Evolutionary conservation across 2,113 vertebrate genomes (phyloP).

Genomic region (Saccopteryx leptura): DNA sequence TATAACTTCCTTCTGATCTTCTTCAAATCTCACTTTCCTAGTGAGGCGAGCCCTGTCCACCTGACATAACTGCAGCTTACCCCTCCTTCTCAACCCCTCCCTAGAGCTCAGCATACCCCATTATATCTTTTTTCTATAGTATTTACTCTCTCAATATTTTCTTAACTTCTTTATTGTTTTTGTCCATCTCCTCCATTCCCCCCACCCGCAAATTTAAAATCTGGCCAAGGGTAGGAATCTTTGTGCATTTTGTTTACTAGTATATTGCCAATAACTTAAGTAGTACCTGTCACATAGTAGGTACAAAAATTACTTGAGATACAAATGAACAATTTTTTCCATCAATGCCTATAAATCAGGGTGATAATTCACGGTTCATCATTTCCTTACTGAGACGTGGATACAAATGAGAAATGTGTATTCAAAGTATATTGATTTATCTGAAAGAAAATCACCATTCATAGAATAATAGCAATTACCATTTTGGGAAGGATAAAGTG

Average conservation of each 20-base stretch:
- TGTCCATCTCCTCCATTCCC: not conserved
- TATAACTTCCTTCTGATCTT: not conserved
- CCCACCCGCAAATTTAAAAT: not conserved
- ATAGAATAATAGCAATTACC: not conserved
- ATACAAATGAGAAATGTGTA: not conserved
- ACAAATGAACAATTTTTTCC: conserved; percentile 21
- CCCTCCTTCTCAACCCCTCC: rapidly evolving
- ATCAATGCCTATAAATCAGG: not conserved
- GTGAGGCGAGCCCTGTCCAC: too few relatives aligned
- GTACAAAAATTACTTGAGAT: not conserved
- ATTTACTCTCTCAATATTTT: not conserved
- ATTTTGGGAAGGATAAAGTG: not conserved
- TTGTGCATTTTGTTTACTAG: conserved; percentile 22
- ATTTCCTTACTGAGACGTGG: not conserved
- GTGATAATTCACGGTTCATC: not conserved
- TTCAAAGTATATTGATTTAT: not conserved
- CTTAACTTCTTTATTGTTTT: not conserved
- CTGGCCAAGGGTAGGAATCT: not conserved
- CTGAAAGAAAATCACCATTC: conserved; percentile 24
- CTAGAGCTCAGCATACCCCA: too few relatives aligned
- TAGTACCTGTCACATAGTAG: not conserved
- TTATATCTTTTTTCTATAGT: not conserved
- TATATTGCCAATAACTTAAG: not conserved
- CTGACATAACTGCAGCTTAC: not conserved
- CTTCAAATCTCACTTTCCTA: not conserved